Conservation (phyloP, 2,888 invertebrate species). For the Synanthedon vespiformis region DNA sequence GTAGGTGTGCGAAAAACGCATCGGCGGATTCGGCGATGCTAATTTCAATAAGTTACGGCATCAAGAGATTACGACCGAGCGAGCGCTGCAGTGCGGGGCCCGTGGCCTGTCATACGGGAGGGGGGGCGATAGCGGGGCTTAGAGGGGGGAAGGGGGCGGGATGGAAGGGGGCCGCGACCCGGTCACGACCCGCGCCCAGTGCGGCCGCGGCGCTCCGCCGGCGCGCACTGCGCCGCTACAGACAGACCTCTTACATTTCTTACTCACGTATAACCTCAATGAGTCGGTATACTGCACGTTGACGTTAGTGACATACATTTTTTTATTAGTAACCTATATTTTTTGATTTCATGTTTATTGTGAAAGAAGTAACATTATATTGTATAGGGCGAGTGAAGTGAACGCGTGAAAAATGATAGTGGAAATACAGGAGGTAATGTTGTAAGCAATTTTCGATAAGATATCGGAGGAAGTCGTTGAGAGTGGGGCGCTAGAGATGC, state of each 20-base stretch:
- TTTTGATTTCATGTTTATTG: background rate
- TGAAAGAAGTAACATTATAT: background rate
- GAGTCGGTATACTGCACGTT: background rate
- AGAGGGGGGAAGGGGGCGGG: constrained; percentile 13
- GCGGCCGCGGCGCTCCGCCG: constrained; percentile 61
- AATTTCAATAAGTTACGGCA: constrained; percentile 62
- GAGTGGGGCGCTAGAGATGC: constrained; percentile 10
- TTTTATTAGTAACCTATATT: background rate
- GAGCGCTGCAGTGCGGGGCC: constrained; percentile 50
- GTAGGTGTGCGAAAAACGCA: background rate
- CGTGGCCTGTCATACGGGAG: constrained; percentile 17
- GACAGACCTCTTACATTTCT: background rate
- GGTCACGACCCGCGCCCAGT: constrained; percentile 49
- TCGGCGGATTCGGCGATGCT: constrained; percentile 28
- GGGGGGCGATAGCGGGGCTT: constrained; percentile 8
- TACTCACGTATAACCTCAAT: background rate
- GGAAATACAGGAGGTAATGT: constrained; percentile 61
- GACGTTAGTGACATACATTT: background rate
- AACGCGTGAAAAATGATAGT: constrained; percentile 50
- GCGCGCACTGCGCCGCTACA: constrained; percentile 43
- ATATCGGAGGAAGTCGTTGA: constrained; percentile 16
- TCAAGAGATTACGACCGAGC: constrained; percentile 41
- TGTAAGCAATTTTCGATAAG: constrained; percentile 3
- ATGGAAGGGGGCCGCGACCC: constrained; percentile 44
- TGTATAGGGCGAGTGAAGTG: constrained; percentile 10